Conservation (phyloP, 2,888 invertebrate species). For the Drosophila monieri region DNA sequence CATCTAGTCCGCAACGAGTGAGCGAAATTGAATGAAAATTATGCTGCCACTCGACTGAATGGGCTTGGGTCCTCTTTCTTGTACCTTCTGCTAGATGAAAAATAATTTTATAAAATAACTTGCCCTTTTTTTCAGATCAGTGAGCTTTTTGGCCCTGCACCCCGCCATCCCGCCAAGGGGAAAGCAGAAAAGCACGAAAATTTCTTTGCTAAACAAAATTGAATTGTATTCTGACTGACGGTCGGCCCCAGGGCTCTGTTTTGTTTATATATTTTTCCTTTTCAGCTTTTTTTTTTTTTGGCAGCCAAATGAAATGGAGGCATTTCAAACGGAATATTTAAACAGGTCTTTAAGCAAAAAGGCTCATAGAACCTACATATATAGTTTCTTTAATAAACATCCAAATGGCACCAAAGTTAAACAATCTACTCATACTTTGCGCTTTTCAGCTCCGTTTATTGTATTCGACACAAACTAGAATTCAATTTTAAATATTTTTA, state of each 20-base stretch:
- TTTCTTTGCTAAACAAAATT: conserved; percentile 64
- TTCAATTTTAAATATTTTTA: conserved; percentile 56
- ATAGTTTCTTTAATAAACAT: not conserved
- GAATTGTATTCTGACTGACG: conserved; percentile 74
- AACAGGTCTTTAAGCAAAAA: conserved; percentile 19
- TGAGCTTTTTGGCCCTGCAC: conserved; percentile 54
- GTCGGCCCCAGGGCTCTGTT: conserved; percentile 39
- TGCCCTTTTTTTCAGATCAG: conserved; percentile 77
- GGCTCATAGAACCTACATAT: not conserved
- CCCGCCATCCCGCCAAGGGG: conserved; percentile 7
- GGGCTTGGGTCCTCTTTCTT: conserved; percentile 1
- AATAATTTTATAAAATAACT: conserved; percentile 72
- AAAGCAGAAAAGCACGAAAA: conserved; percentile 31
- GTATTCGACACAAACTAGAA: conserved; percentile 34
- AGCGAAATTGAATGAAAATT: conserved; percentile 78
- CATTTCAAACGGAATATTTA: conserved; percentile 30
- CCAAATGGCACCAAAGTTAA: not conserved
- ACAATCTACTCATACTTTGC: not conserved
- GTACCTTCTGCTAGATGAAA: conserved; percentile 51
- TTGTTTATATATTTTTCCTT: conserved; percentile 27
- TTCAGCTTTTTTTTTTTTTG: conserved; percentile 11
- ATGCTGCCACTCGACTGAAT: conserved; percentile 55
- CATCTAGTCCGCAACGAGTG: conserved; percentile 58
- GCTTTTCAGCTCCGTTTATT: not conserved
- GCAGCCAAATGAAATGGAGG: conserved; percentile 45